Percentiles rank a stretch among this genome's conserved stretches.
Conservation (phyloP, 2,113 vertebrate species). For the Hippocampus mohnikei region DNA sequence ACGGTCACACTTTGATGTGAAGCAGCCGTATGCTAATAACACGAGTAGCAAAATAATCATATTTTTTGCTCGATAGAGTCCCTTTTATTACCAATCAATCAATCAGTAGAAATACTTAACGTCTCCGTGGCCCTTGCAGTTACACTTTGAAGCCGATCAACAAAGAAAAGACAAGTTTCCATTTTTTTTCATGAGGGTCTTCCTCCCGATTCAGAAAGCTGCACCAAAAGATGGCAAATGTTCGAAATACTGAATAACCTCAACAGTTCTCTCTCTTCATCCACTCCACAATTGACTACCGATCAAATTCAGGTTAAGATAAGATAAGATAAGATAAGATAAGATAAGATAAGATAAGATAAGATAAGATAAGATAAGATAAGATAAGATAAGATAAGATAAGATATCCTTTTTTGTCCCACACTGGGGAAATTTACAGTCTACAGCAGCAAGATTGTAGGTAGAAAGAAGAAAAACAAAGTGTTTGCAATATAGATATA, state of each 20-base stretch:
- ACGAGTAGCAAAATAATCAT: slow-evolving; percentile 20
- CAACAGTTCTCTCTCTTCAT: not conserved
- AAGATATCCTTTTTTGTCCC: no score
- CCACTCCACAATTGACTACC: not conserved
- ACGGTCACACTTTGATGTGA: slow-evolving; percentile 14
- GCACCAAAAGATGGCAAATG: not conserved
- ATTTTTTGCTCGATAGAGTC: slow-evolving; percentile 31
- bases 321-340: no score
- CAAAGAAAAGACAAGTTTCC: not conserved
- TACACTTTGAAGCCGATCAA: slow-evolving; percentile 10
- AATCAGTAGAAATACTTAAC: slow-evolving; percentile 15
- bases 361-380: no score
- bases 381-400: no score
- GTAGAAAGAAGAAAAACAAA: no score
- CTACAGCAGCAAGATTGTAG: no score
- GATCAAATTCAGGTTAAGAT: no score
- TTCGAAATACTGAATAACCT: not conserved
- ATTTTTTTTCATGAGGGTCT: not conserved
- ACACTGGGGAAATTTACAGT: no score
- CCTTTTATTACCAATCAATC: slow-evolving; percentile 39
- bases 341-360: no score
- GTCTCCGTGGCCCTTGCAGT: not conserved
- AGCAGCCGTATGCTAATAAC: slow-evolving; percentile 17
- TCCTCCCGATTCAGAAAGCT: not conserved
- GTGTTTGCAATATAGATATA: no score